Percentiles rank a stretch among this genome's conserved stretches.
phyloP scores from a whole-genome alignment of 2,113 vertebrate species.

The Pygathrix nemaeus region DNA sequence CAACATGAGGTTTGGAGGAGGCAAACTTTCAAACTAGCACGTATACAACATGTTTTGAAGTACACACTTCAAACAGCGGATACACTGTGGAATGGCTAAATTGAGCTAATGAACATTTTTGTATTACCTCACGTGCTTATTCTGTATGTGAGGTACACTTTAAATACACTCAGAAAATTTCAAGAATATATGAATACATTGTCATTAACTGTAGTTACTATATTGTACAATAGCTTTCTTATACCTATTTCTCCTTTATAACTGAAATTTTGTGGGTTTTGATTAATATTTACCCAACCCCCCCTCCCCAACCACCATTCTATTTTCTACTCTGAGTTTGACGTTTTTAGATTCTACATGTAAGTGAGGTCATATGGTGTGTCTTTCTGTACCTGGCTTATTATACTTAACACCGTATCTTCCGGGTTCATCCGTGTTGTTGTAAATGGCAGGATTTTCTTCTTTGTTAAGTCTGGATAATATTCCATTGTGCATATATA shows the following conservation, averaged over 20 bases:
- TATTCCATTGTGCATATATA: neutral
- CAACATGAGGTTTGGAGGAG: neutral
- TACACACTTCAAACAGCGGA: neutral
- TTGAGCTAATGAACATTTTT: neutral
- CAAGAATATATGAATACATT: neutral
- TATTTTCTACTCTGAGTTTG: neutral
- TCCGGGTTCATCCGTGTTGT: neutral
- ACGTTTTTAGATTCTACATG: neutral
- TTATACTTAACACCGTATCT: neutral
- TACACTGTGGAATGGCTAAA: neutral
- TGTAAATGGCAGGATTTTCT: neutral
- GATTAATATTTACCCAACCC: neutral
- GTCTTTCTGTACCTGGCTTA: neutral
- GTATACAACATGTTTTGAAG: neutral
- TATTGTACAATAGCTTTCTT: neutral
- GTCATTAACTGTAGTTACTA: neutral
- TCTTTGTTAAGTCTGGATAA: neutral
- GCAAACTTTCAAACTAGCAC: neutral
- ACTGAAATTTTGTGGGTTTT: neutral
- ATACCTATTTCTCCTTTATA: neutral
- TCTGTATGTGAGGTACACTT: neutral
- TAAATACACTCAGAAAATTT: neutral
- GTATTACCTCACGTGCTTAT: neutral
- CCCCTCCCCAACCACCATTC: neutral
- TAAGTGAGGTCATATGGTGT: neutral